Percentiles rank a stretch among this genome's conserved stretches.
phyloP scores from a whole-genome alignment of 2,888 invertebrate species.

The Ichneumoninae sp. region DNA sequence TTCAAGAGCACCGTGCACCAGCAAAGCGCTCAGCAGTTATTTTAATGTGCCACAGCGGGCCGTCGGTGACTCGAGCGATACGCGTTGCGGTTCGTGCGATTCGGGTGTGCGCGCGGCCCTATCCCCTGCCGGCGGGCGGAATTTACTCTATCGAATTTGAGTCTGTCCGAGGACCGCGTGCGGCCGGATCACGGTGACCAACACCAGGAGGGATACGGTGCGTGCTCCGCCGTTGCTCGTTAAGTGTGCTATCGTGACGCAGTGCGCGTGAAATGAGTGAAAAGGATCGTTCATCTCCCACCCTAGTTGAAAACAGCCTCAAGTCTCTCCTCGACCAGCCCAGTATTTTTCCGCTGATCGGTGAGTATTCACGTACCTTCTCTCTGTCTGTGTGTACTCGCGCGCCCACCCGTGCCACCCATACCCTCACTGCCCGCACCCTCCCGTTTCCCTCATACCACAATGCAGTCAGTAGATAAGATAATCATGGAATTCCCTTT shows the following conservation, averaged over 20 bases:
- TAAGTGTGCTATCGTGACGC: slow-evolving; percentile 76
- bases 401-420: slow-evolving; percentile 10
- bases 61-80: slow-evolving; percentile 73
- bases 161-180: slow-evolving; percentile 61
- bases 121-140: slow-evolving; percentile 77
- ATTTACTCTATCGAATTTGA: slow-evolving; percentile 65
- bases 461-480: background rate
- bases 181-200: slow-evolving; percentile 64
- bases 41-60: slow-evolving; percentile 79
- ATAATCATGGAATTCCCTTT: slow-evolving; percentile 1
- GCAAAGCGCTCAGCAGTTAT: slow-evolving; percentile 76
- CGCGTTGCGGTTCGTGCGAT: slow-evolving; percentile 68
- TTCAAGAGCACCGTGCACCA: slow-evolving; percentile 81
- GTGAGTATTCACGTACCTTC: slow-evolving; percentile 75
- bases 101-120: slow-evolving; percentile 74
- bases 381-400: background rate
- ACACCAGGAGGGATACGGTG: slow-evolving; percentile 61
- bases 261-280: slow-evolving; percentile 91
- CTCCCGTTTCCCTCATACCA: background rate
- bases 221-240: slow-evolving; percentile 28
- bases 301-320: slow-evolving; percentile 94
- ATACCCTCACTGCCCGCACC: background rate
- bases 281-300: slow-evolving; percentile 95
- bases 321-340: slow-evolving; percentile 94
- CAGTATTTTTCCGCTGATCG: slow-evolving; percentile 84